These are phyloP conservation scores for Amblyopsis hoosieri DNA, from an alignment of 2,797 vertebrate species.

Conservation along the genomic window DNA sequence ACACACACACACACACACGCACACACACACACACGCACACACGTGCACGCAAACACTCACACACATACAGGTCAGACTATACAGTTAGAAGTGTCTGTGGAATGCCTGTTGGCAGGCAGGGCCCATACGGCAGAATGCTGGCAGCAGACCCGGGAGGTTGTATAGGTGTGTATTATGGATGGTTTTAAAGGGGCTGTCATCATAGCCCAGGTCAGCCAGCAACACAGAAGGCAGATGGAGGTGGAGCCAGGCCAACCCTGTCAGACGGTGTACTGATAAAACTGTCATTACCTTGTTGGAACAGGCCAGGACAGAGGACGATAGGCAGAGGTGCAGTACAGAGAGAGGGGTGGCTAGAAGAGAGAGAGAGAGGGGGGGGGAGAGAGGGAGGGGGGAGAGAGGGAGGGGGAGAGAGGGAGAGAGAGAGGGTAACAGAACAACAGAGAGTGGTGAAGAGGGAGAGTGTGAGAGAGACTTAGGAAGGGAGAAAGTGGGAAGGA, in stretches of 20 bases:
- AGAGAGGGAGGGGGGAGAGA: conserved; percentile 14
- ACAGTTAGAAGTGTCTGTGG: conserved; percentile 49
- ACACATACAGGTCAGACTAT: conserved; percentile 28
- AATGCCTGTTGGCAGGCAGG: conserved; percentile 58
- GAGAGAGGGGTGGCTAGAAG: background rate
- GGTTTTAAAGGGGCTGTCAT: conserved; percentile 51
- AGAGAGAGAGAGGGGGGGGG: too few species aligned
- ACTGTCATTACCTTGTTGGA: conserved; percentile 67
- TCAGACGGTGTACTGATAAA: conserved; percentile 72
- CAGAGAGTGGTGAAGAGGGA: background rate
- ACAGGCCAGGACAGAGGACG: conserved; percentile 51
- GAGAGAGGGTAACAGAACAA: background rate
- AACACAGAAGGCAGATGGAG: conserved; percentile 28
- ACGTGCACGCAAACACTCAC: background rate
- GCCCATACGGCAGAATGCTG: conserved; percentile 53
- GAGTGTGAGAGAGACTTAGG: background rate
- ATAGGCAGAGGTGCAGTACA: background rate
- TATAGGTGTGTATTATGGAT: conserved; percentile 43
- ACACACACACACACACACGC: too few species aligned
- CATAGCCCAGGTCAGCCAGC: conserved; percentile 40
- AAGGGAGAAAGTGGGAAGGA: background rate
- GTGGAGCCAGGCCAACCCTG: conserved; percentile 61
- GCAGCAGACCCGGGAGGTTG: conserved; percentile 41
- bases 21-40: conserved; percentile 6
- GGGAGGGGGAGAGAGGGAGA: conserved; percentile 20